Conservation (phyloP, 2,797 vertebrate genomes). For the Vultur gryphus region DNA sequence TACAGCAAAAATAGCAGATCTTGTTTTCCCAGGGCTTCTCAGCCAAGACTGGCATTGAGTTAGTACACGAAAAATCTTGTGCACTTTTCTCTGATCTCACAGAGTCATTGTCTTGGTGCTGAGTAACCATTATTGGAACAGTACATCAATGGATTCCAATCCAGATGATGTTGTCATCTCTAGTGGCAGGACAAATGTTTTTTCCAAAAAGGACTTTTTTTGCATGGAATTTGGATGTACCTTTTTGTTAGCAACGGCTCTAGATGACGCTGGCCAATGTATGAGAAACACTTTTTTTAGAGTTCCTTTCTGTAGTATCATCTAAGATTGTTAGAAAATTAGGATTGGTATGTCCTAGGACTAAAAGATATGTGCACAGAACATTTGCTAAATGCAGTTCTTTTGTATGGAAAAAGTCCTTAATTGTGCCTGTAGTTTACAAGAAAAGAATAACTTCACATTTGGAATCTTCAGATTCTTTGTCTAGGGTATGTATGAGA, state of each 20-base stretch:
- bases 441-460: not conserved
- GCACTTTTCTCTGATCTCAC: not conserved
- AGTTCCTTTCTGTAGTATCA: not conserved
- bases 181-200: not conserved
- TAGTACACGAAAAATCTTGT: not conserved
- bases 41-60: not conserved
- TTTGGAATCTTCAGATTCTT: not conserved
- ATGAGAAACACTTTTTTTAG: not conserved
- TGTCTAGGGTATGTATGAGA: not conserved
- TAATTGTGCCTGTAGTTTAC: not conserved
- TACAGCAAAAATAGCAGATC: not conserved
- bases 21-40: not conserved
- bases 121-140: not conserved
- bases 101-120: not conserved
- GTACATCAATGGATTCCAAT: not conserved
- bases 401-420: not conserved
- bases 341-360: not conserved
- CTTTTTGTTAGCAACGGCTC: not conserved
- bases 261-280: not conserved
- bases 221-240: not conserved
- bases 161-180: not conserved
- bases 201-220: not conserved
- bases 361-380: not conserved
- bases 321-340: not conserved
- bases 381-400: not conserved